Evolutionary conservation across 2,113 vertebrate genomes (phyloP), one percentile per base, ranked within the genome.

Genomic region (Meles meles): DNA sequence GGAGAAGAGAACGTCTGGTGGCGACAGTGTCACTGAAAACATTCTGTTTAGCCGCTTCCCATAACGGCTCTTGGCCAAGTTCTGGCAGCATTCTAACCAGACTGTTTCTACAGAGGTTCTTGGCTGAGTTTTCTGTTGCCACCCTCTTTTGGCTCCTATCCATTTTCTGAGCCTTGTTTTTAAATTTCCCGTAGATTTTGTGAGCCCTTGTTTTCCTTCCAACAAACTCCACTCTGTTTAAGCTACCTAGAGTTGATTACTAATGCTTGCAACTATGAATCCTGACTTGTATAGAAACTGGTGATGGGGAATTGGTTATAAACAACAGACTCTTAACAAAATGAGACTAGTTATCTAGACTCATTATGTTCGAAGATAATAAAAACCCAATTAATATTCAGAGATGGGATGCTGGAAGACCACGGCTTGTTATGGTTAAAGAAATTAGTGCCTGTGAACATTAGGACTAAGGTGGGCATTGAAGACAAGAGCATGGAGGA

Each of bases 351-450:
- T 72, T 83, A 67, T 80, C 9, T 67, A 65, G 57, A 93, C 3
- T 74, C 39, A 77, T 69, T 91, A 55, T 47, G 37, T 42, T 88
- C n/a, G 72, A 94, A 97, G 79, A 77, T n/a, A 88, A 86, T 55
- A 57, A 93, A 88, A 85, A n/a, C 11, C 12, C 21, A 77, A 74
- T 94, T 92, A 89, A n/a, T 88, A 86, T 83, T 95, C 86, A 93
- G 61, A 95, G 74, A 90, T 55, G 25, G 21, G 44, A 82, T 57
- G 27, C 65, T 52, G 44, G 52, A 92, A 92, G 20, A 12, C 79
- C 29, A 79, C 5, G 21, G 18, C 15, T 31, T 55, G 8, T 52
- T 57, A 49, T 4, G 93, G 71, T 39, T 74, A 74, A 69, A 49
- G 39, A 63, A 95, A 80, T 34, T 39, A 95, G 72, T 67, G n/a